Base-by-base conservation (phyloP, 1,140 invertebrate species). In the Chironomus striatipennis region DNA sequence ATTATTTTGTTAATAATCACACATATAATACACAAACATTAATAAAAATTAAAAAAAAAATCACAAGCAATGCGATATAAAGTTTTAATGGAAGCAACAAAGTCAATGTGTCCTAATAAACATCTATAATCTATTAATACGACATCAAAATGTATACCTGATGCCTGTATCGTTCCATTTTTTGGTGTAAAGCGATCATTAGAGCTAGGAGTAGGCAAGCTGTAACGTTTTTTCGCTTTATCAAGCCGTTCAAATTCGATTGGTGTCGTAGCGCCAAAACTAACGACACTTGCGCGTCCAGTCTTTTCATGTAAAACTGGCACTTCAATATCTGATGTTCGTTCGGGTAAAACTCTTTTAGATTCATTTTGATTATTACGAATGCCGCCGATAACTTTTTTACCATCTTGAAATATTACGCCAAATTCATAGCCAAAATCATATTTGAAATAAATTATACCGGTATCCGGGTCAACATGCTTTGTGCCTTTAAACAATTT, bases 381-480 rank as follows among this genome's bases (percentile, higher is more conserved):
- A 70, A 80, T 85, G 74, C 83, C 85, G 57, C 82, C 81, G 42
- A 85, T 79, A 10, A 82, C 83, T 76, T 84, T 85, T 79, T 87
- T 87, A 65, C 87, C 85, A 80, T 90, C 89, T 6, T 90, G 90
- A 43, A 90, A 83, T 42, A 91, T 85, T 74, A 92, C 87, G 74
- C 91, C 90, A 79, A 92, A 92, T 80, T 93, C 90, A 80, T 92
- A 93, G 75, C 90, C 91, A 79, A 93, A 93, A 83, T 92, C 90
- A 79, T 92, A 92, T 83, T 93, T 92, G 85, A 92, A 92, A 83
- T 92, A 92, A 79, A 92, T 91, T 42, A 93, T 83, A 76, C 90
- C 90, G 24, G 89, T 90, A 77, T 91, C 88, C 76, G 89, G 89
- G 82, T 92, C 90, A 77, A 90, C 88, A 79, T 90, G 89, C 82